Percentiles rank a stretch among this genome's conserved stretches.
phyloP scores from a whole-genome alignment of 2,113 vertebrate genomes.

The Pristiophorus japonicus region DNA sequence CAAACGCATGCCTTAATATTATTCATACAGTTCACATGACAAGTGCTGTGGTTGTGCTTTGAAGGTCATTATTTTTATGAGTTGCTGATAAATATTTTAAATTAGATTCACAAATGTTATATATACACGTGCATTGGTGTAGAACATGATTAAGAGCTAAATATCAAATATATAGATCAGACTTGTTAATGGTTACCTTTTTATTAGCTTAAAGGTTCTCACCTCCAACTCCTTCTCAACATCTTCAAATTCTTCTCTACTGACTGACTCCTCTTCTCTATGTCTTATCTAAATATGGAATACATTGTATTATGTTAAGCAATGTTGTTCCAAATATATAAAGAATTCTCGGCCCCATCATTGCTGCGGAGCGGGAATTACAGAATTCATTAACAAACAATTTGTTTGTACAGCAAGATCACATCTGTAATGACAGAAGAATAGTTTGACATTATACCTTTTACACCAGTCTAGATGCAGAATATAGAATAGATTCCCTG shows the following conservation, averaged over 20 bases:
- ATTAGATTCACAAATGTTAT: not conserved
- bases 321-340: not conserved
- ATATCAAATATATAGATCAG: not conserved
- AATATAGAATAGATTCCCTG: not conserved
- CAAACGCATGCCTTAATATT: not conserved
- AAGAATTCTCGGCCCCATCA: not conserved
- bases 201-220: conserved; percentile 37
- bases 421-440: not conserved
- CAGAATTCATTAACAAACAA: not conserved
- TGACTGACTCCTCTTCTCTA: conserved; percentile 51
- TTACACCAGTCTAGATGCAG: not conserved
- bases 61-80: not conserved
- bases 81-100: not conserved
- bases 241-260: conserved; percentile 50
- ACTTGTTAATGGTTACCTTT: not conserved
- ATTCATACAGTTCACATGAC: not conserved
- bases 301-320: not conserved
- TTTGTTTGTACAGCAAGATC: not conserved
- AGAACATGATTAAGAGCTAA: not conserved
- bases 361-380: not conserved
- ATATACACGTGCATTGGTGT: not conserved
- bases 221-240: conserved; percentile 51
- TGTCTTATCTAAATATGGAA: conserved; percentile 46
- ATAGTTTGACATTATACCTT: not conserved
- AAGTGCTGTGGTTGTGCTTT: not conserved